phyloP scores from a whole-genome alignment of 92 coral and sea anemone species.

The Epizoanthus illoricatus region DNA sequence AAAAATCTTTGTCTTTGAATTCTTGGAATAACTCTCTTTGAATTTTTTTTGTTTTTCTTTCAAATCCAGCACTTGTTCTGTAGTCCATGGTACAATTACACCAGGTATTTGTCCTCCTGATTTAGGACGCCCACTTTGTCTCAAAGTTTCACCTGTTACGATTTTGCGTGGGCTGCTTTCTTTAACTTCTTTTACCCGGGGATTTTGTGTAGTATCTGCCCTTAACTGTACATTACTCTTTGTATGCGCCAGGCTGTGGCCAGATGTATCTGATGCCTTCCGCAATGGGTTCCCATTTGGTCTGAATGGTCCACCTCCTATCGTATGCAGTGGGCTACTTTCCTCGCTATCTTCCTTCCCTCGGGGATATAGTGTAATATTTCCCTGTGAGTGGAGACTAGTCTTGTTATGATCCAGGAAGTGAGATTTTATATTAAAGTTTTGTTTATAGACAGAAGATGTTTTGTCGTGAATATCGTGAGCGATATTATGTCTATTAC shows the following conservation, averaged over 20 bases:
- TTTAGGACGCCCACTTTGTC: background rate
- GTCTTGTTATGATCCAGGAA: background rate
- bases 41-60: slow-evolving; percentile 1
- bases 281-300: background rate
- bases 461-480: background rate
- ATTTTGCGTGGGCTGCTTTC: background rate
- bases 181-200: background rate
- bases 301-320: slow-evolving; percentile 14
- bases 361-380: background rate
- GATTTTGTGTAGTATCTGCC: background rate
- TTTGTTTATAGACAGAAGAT: background rate
- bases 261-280: too few relatives aligned
- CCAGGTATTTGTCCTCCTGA: background rate
- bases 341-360: background rate
- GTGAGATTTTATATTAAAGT: background rate
- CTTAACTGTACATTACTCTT: background rate
- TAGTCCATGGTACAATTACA: background rate
- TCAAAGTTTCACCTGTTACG: slow-evolving; percentile 3
- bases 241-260: background rate
- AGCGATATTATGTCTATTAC: background rate
- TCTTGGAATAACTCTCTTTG: background rate
- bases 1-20: background rate
- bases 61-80: slow-evolving; percentile 4
- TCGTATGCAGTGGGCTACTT: background rate
- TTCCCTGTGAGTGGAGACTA: background rate